Evolutionary conservation across 1,140 invertebrate genomes (phyloP).

Genomic region (Drosophila repleta): DNA sequence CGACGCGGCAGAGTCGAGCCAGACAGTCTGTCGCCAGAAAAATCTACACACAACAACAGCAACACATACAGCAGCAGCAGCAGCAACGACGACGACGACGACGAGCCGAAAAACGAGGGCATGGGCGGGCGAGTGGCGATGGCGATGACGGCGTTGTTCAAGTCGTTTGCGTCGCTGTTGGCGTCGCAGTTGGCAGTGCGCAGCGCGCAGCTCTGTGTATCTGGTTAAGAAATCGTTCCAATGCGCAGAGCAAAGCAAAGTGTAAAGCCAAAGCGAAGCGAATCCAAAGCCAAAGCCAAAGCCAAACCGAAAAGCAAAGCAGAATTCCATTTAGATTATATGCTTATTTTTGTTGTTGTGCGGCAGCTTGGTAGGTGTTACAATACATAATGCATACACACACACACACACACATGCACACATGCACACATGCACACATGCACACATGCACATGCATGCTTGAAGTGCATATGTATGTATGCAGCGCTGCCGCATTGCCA

Average conservation of each 20-base stretch:
- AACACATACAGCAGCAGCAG: conserved; percentile 19
- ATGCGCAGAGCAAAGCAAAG: conserved; percentile 50
- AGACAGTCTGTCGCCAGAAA: conserved; percentile 81
- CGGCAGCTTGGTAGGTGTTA: conserved; percentile 71
- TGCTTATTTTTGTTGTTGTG: conserved; percentile 43
- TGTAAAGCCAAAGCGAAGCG: background rate
- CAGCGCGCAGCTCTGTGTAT: conserved; percentile 53
- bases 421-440: conserved; percentile 20
- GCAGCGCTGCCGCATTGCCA: conserved; percentile 53
- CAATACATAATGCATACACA: conserved; percentile 59
- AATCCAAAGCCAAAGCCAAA: conserved; percentile 3
- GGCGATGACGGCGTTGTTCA: conserved; percentile 28
- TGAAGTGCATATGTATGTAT: conserved; percentile 22
- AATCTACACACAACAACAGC: conserved; percentile 69
- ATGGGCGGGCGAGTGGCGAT: conserved; percentile 24
- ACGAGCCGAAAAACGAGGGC: conserved; percentile 46
- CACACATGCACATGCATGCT: background rate
- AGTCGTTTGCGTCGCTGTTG: conserved; percentile 46
- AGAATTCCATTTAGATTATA: conserved; percentile 78
- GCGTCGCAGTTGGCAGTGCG: conserved; percentile 35
- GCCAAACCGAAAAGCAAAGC: conserved; percentile 41
- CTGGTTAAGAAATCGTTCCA: conserved; percentile 67
- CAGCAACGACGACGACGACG: conserved; percentile 19
- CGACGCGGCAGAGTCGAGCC: conserved; percentile 61
- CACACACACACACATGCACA: conserved; percentile 12